Base-by-base conservation (phyloP, 2,797 vertebrate species). In the Rhinophrynus dorsalis region DNA sequence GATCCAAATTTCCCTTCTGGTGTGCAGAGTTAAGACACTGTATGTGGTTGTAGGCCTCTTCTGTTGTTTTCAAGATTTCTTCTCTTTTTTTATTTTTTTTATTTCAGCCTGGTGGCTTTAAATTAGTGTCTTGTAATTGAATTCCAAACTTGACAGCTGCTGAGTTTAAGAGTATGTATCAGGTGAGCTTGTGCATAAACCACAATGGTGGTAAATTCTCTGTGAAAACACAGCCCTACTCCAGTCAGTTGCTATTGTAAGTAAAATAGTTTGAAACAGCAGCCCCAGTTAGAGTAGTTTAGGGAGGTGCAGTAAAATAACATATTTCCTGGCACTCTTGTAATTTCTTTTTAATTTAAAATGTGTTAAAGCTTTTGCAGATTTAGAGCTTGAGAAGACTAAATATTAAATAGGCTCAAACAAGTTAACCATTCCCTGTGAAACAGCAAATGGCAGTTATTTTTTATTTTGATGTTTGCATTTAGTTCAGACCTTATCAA, bases 11-110 rank as follows among this genome's bases (percentile, higher is more conserved):
- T 66, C 66, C 52, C 69, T 51, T 54, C 69, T 58, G 61, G 69
- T 59, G 69, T 52, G 44, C 52, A 44, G 32, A 26, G 45, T 73
- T 65, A 65, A 54, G 45, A 59, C 69, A 73, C 68, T 50, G 45
- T 33, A 55, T 62, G 68, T 57, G 61, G 60, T 58, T 72, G 32
- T 37, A 38, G 42, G 11, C 21, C 29, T 48, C 55, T 66, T 50
- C 61, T 66, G 62, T 66, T 73, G 69, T 73, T 73, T 73, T 66
- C 55, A 64, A n/a, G n/a, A n/a, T n/a, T n/a, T n/a, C n/a, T n/a
- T n/a, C 48, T 54, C 33, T 35, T 26, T 59, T 52, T 58, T 48
- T 48, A 45, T 54, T 24, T 44, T 40, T 57, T 64, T 29, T 21
- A 66, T 66, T 65, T 59, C 47, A 51, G 54, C 10, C 17, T 45